Percentiles rank a stretch among this genome's conserved stretches.
These are phyloP conservation scores for Cygnus buccinator DNA, from an alignment of 2,113 vertebrate species.

Conservation along the genomic window DNA sequence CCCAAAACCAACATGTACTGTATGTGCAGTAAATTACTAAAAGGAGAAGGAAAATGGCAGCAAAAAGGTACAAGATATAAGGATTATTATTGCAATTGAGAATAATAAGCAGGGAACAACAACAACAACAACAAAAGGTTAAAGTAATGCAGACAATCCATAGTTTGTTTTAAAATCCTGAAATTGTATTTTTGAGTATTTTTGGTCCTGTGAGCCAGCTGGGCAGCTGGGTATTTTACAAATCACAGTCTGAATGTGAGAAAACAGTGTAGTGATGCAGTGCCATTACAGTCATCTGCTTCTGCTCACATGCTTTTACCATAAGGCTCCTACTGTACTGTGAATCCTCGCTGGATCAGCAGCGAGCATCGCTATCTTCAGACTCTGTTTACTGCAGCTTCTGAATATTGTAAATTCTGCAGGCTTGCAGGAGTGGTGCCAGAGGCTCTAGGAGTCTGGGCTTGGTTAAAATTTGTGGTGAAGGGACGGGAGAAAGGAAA, in stretches of 20 bases:
- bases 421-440: neutral
- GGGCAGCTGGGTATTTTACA: neutral
- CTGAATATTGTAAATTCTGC: slow-evolving; percentile 9
- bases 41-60: neutral
- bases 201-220: slow-evolving; percentile 6
- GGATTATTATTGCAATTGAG: neutral
- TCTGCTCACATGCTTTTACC: slow-evolving; percentile 49
- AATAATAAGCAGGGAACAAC: neutral
- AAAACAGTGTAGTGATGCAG: neutral
- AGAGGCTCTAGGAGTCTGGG: slow-evolving; percentile 26
- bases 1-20: neutral
- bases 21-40: neutral
- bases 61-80: neutral
- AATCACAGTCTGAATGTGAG: neutral
- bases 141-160: neutral
- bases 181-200: neutral
- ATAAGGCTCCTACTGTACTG: slow-evolving; percentile 32
- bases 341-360: neutral
- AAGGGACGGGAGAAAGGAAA: neutral
- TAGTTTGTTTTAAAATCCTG: neutral
- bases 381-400: slow-evolving; percentile 20
- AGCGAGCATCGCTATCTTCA: neutral
- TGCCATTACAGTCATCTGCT: slow-evolving; percentile 45
- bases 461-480: slow-evolving; percentile 32
- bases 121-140: neutral